phyloP scores from a whole-genome alignment of 1,140 invertebrate species.

The Armadillidium nasatum region DNA sequence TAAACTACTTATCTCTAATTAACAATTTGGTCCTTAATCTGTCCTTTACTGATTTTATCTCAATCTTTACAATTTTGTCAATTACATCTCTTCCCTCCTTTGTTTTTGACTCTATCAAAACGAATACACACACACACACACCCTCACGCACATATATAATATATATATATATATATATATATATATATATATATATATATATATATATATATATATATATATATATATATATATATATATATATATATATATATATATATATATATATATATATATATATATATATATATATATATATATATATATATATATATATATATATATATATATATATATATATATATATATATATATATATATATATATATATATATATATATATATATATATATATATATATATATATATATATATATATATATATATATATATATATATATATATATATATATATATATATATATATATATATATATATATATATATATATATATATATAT shows the following conservation, averaged over 20 bases:
- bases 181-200: background rate
- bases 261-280: constrained; percentile 15
- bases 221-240: constrained; percentile 11
- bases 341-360: background rate
- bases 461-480: background rate
- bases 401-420: background rate
- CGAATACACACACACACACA: too few relatives aligned
- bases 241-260: constrained; percentile 12
- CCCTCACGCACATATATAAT: too few relatives aligned
- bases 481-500: constrained; percentile 3
- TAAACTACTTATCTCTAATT: too few relatives aligned
- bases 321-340: constrained; percentile 4
- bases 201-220: constrained; percentile 11
- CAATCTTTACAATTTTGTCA: too few relatives aligned
- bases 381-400: background rate
- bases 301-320: background rate
- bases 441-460: constrained; percentile 15
- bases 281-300: constrained; percentile 15
- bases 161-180: too few relatives aligned
- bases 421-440: constrained; percentile 11
- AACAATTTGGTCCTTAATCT: too few relatives aligned
- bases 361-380: background rate
- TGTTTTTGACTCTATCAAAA: too few relatives aligned
- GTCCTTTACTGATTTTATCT: too few relatives aligned
- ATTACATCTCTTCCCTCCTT: too few relatives aligned